phyloP scores from a whole-genome alignment of 2,113 vertebrate species.

The Saccopteryx bilineata region DNA sequence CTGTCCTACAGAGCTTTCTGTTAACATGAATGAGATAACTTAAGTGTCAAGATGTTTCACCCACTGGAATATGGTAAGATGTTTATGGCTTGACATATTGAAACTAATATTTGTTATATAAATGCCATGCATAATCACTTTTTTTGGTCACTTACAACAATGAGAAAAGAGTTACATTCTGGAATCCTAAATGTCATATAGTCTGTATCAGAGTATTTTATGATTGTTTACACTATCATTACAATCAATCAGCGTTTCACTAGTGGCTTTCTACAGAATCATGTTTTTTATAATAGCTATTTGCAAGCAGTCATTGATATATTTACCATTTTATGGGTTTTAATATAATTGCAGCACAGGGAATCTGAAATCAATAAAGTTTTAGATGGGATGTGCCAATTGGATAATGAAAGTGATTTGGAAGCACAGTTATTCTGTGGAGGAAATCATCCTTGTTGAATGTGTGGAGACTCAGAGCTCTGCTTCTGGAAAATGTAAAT shows the following conservation, averaged over 20 bases:
- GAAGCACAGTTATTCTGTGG: slow-evolving; percentile 3
- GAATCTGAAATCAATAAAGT: slow-evolving; percentile 73
- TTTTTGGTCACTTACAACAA: slow-evolving; percentile 40
- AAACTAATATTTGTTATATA: slow-evolving; percentile 77
- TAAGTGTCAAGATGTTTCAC: slow-evolving; percentile 75
- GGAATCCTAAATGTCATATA: not conserved
- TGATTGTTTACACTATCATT: rapidly evolving
- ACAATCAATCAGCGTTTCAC: not conserved
- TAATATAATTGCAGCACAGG: slow-evolving; percentile 60
- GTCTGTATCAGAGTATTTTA: not conserved
- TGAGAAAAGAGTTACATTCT: not conserved
- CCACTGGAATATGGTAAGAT: slow-evolving; percentile 66
- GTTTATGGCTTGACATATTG: slow-evolving; percentile 34
- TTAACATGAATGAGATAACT: slow-evolving; percentile 84
- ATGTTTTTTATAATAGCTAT: slow-evolving; percentile 54
- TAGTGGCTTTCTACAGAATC: slow-evolving; percentile 27
- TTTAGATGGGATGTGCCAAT: slow-evolving; percentile 67
- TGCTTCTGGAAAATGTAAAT: slow-evolving; percentile 23
- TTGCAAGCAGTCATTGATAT: slow-evolving; percentile 54
- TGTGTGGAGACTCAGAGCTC: not conserved
- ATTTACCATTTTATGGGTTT: slow-evolving; percentile 60
- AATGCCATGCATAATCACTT: slow-evolving; percentile 74
- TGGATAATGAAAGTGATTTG: slow-evolving; percentile 69
- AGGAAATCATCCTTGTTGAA: slow-evolving; percentile 51
- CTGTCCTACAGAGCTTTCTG: slow-evolving; percentile 64